Base-by-base conservation (phyloP, 1,140 invertebrate species). In the Samia ricini region DNA sequence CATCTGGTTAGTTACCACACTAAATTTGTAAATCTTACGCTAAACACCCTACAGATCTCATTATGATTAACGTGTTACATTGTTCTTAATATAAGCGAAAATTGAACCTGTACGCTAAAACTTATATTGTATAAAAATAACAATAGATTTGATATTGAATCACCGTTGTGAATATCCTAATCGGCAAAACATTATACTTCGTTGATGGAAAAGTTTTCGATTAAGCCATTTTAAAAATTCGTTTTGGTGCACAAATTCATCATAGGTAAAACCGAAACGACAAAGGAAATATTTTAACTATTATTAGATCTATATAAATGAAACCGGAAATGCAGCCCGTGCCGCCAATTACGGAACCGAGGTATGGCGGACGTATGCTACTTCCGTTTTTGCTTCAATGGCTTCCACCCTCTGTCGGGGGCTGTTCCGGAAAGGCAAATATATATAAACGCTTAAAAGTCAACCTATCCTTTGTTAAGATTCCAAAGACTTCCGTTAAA, bases 361-460 rank as follows among this genome's bases (percentile, higher is more conserved):
- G 72, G 76, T 77, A 83, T 83, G 78, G 78, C 74, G 77, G 75
- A 76, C 81, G 83, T 73, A 81, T 80, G 85, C 72, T 80, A 87
- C 84, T 90, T 90, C 87, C 87, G 87, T 81, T 88, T 86, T 82
- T 72, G 80, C 76, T 64, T 74, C 69, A 83, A 70, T 66, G 76
- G 75, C 68, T 84, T 72, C 72, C 77, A 84, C 85, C 84, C 85
- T 71, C 71, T 60, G 64, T 59, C 61, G 71, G 79, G 82, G 85
- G 81, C 71, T 84, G 87, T 76, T 87, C 81, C 85, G 84, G 84
- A 89, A 83, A 74, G 80, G 77, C 79, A 71, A 72, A 78, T 81
- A 80, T 85, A 83, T 83, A 82, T 84, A 82, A 82, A 68, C 59
- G 77, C 74, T 84, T 77, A 83, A 84, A 85, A 88, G 82, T 83